phyloP scores from a whole-genome alignment of 2,797 vertebrate species.

The Xenopus petersii region DNA sequence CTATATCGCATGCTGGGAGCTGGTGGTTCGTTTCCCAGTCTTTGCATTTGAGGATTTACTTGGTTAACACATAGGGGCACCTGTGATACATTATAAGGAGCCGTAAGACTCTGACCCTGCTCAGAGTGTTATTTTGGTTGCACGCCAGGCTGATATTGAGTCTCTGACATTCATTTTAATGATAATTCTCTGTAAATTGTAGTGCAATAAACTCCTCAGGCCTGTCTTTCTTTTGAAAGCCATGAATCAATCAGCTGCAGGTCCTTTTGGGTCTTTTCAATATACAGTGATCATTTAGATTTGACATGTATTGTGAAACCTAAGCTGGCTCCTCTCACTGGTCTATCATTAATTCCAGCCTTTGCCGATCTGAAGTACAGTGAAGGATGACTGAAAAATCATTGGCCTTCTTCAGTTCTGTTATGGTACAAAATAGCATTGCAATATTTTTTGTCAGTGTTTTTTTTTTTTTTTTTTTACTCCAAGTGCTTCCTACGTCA shows the following conservation, averaged over 20 bases:
- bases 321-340: conserved; percentile 82
- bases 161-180: conserved; percentile 80
- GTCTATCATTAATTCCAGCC: conserved; percentile 94
- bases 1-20: no score
- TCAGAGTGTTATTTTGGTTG: conserved; percentile 66
- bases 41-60: background rate
- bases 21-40: background rate
- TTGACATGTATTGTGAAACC: conserved; percentile 97
- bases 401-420: conserved; percentile 85
- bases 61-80: conserved; percentile 15
- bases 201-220: conserved; percentile 85
- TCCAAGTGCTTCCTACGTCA: conserved; percentile 96
- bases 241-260: conserved; percentile 88
- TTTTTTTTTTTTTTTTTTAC: conserved; percentile 70
- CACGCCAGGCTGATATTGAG: conserved; percentile 80
- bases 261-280: conserved; percentile 85
- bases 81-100: conserved; percentile 2
- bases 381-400: conserved; percentile 94
- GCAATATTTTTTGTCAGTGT: conserved; percentile 95
- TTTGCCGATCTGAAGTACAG: conserved; percentile 83
- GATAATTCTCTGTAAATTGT: conserved; percentile 85
- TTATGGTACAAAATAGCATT: conserved; percentile 94
- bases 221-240: conserved; percentile 90
- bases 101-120: conserved; percentile 59
- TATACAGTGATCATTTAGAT: conserved; percentile 95